Base-by-base conservation (phyloP, 2,797 vertebrate species). In the Malacoctenus gilli region DNA sequence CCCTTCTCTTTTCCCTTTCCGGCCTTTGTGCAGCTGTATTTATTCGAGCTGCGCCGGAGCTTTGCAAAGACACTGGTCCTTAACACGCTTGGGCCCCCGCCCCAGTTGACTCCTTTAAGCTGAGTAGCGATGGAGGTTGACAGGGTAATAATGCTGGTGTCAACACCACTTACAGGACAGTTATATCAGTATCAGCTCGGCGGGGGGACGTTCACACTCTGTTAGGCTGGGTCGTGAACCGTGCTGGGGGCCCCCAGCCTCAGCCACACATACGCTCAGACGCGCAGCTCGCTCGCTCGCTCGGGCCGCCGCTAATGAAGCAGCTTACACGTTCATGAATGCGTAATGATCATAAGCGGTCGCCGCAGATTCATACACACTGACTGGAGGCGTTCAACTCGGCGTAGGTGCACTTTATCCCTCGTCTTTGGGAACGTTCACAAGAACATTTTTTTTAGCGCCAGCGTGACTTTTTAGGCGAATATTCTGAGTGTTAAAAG, bases 181-280 rank as follows among this genome's bases (percentile, higher is more conserved):
- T 89, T 88, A 86, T 88, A 90, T 90, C 87, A 89, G 74, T 90
- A 88, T 88, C 85, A 86, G 74, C 87, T 84, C 85, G 53, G 83
- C 82, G 41, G 87, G 87, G 82, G 79, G 78, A 83, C 71, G 58
- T 89, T 89, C 87, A 88, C 88, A 88, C 87, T 85, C 82, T 89
- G 85, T 89, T 90, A 87, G 83, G 65, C 79, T 76, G 81, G 82
- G 85, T 84, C 72, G 59, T 83, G 85, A 86, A 86, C 85, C 70
- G 39, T 86, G 85, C 73, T 79, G 83, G 80, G 79, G 79, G 67
- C 77, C 75, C 77, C 80, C 49, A 62, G 64, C 46, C 66, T 75
- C 56, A 62, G 14, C 25, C 64, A 15, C 61, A 62, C 55, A 64
- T 60, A 59, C 71, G 49, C 49, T 44, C 50, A 57, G 59, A 22